Conservation (phyloP, 2,797 vertebrate species). For the Valencia hispanica region DNA sequence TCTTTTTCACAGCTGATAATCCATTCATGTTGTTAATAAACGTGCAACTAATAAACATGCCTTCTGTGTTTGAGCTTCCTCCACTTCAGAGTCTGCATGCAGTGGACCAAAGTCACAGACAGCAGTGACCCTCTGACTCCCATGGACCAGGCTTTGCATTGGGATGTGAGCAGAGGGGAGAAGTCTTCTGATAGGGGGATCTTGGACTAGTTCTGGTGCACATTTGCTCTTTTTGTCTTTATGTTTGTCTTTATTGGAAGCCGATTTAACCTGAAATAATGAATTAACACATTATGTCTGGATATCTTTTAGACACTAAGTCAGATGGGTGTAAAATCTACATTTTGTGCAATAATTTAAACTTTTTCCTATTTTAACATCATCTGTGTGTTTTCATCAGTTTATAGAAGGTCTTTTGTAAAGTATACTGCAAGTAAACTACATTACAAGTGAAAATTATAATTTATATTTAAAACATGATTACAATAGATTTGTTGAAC, state of each 20-base stretch:
- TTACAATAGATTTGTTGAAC: no score
- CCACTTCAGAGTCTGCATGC: conserved; percentile 38
- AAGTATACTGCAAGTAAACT: not conserved
- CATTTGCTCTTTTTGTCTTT: conserved; percentile 73
- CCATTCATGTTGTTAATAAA: not conserved
- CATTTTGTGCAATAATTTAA: not conserved
- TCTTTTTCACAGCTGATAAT: not conserved
- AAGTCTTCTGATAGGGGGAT: conserved; percentile 74
- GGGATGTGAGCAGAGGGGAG: conserved; percentile 72
- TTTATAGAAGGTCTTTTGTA: not conserved
- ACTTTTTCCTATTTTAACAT: not conserved
- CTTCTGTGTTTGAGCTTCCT: conserved; percentile 40
- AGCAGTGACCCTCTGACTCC: conserved; percentile 56
- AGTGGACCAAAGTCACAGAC: conserved; percentile 81
- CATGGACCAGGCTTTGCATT: conserved; percentile 78
- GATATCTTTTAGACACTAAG: not conserved
- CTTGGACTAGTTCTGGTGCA: conserved; percentile 70
- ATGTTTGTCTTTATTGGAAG: conserved; percentile 53
- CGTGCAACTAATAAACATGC: conserved; percentile 12
- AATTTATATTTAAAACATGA: no score
- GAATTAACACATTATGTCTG: not conserved
- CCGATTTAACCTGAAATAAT: conserved; percentile 47
- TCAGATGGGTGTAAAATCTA: not conserved
- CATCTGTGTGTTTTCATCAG: not conserved
- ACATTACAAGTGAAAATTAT: not conserved